A percentile compares a stretch with the other conserved stretches of the same genome.
phyloP scores from a whole-genome alignment of 1,140 invertebrate species.

The Bicyclus anynana region DNA sequence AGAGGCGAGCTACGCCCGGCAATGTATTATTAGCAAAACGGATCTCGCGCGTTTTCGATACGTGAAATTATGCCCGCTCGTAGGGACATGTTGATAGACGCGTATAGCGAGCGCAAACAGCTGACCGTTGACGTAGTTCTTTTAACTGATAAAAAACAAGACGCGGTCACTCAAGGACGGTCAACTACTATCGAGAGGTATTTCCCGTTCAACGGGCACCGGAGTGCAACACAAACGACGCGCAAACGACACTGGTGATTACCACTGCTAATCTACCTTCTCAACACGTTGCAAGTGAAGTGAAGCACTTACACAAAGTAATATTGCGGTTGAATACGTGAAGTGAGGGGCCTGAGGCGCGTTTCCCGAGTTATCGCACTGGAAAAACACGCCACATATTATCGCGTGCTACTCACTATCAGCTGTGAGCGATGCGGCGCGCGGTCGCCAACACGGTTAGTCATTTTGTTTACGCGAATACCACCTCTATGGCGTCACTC shows the following conservation, averaged over 20 bases:
- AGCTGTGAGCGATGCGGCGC: constrained; percentile 48
- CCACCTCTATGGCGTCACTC: constrained; percentile 27
- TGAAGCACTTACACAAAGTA: constrained; percentile 16
- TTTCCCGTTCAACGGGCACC: constrained; percentile 57
- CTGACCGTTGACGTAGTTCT: constrained; percentile 54
- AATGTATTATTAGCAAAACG: constrained; percentile 28
- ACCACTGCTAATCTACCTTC: constrained; percentile 30
- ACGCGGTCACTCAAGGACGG: constrained; percentile 68
- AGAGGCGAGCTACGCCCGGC: constrained; percentile 12
- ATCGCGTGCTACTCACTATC: constrained; percentile 65
- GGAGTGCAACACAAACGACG: constrained; percentile 44
- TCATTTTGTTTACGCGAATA: constrained; percentile 37
- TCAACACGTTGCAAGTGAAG: constrained; percentile 22
- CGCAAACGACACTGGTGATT: constrained; percentile 38
- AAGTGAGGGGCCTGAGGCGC: constrained; percentile 39
- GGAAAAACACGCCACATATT: constrained; percentile 68
- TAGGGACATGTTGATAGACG: constrained; percentile 57
- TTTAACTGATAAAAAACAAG: constrained; percentile 67
- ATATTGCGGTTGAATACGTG: constrained; percentile 20
- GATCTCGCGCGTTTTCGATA: background rate
- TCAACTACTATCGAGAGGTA: constrained; percentile 52
- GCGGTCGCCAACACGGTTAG: constrained; percentile 46
- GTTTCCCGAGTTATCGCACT: constrained; percentile 60
- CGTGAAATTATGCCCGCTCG: constrained; percentile 18
- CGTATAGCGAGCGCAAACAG: constrained; percentile 65